Percentiles rank a stretch among this genome's conserved stretches.
phyloP scores from a whole-genome alignment of 1,140 invertebrate species.

The Lepidurus arcticus region DNA sequence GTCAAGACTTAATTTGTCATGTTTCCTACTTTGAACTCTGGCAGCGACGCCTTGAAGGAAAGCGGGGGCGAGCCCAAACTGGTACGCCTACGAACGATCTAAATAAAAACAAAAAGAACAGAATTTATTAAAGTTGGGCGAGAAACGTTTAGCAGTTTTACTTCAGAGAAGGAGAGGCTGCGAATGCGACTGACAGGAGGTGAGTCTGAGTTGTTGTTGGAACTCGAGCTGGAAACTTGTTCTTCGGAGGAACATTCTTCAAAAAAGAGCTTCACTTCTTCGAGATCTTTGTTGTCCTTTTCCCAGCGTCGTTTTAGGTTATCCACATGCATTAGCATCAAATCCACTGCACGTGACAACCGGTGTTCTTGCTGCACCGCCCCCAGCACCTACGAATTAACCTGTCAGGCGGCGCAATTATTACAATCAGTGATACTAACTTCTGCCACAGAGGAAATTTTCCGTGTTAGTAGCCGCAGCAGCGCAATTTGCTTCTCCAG shows the following conservation, averaged over 20 bases:
- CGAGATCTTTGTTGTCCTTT: slow-evolving; percentile 46
- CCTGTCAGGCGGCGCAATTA: not conserved
- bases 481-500: slow-evolving; percentile 47
- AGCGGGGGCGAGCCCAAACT: not conserved
- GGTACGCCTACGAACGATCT: not conserved
- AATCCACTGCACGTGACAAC: slow-evolving; percentile 49
- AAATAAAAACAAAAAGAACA: not conserved
- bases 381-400: slow-evolving; percentile 42
- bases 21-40: not conserved
- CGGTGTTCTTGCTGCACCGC: slow-evolving; percentile 52
- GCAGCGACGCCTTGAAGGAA: not conserved
- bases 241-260: not conserved
- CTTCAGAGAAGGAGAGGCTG: not conserved
- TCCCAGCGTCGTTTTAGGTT: slow-evolving; percentile 47
- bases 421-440: slow-evolving; percentile 37
- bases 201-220: not conserved
- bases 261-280: slow-evolving; percentile 42
- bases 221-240: not conserved
- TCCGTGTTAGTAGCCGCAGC: slow-evolving; percentile 44
- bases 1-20: not conserved
- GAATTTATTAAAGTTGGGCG: too few relatives aligned
- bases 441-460: slow-evolving; percentile 48
- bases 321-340: slow-evolving; percentile 52
- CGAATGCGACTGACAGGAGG: not conserved
- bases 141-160: not conserved